A percentile compares a stretch with the other conserved stretches of the same genome.
phyloP scores from a whole-genome alignment of 2,113 vertebrate genomes.

The Eolophus roseicapilla region DNA sequence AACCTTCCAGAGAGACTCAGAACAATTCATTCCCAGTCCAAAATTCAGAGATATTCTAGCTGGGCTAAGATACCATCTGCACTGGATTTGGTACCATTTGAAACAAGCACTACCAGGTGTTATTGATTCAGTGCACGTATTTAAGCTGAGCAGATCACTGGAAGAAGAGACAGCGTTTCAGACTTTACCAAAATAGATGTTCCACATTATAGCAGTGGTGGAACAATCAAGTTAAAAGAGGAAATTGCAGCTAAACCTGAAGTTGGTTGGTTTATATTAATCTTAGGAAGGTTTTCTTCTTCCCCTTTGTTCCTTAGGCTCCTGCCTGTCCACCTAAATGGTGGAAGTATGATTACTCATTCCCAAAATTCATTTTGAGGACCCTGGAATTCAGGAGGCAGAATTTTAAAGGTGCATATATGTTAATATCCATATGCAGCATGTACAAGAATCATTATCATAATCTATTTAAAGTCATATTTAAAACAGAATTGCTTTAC shows the following conservation, averaged over 20 bases:
- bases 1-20: neutral
- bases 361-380: neutral
- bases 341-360: neutral
- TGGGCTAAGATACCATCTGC: neutral
- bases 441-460: neutral
- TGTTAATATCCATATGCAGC: neutral
- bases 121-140: neutral
- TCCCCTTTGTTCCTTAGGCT: neutral
- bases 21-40: neutral
- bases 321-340: accelerated
- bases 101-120: neutral
- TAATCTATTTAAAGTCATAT: neutral
- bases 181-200: neutral
- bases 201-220: neutral
- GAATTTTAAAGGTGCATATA: neutral
- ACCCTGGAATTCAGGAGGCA: neutral
- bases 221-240: neutral
- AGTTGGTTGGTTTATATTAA: neutral
- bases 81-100: neutral
- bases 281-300: neutral
- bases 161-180: neutral
- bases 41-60: neutral
- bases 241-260: neutral
- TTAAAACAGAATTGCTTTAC: neutral
- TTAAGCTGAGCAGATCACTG: neutral